Evolutionary conservation across 2,113 vertebrate genomes (phyloP), one percentile per base, ranked within the genome.

Genomic region (Eurypyga helias): DNA sequence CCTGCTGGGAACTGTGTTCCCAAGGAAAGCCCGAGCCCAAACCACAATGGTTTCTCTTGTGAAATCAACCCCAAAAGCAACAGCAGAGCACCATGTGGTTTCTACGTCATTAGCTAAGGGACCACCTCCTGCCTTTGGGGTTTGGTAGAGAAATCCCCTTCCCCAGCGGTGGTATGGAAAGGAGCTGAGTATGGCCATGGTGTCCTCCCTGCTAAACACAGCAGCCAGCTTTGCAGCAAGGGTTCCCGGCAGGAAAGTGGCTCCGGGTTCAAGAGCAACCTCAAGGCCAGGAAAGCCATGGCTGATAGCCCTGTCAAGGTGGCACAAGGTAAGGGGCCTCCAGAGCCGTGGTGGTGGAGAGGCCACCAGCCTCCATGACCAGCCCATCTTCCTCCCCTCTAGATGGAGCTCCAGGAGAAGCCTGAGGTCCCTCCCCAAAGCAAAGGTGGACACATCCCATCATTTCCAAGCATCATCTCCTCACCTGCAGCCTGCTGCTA

Each of bases 351-450:
- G 71, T 69, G 65, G 34, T 7, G 15, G n/a, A 55, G 18, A 83
- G 62, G 82, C 36, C 85, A 89, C 52, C 73, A 78, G 29, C 6
- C 67, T 62, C 52, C 38, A 16, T 0, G 2, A 25, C 49, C 41
- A 73, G 54, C 34, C 93, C 70, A 62, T 26, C 62, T 38, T 89
- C 91, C 55, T 93, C 7, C 69, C 82, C 87, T 85, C 84, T 77
- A 93, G 82, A 77, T 65, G 84, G 92, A 96, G 87, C 93, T 93
- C 81, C 94, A 91, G 89, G 72, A 93, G 78, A 95, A 95, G 77
- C 52, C 77, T 79, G 65, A 91, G 34, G 28, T 79, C 18, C 20
- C 17, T 46, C 49, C 57, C 29, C 13, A 10, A 17, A 54, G 21
- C 0, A 1, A 58, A 65, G 41, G n/a, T 1, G 4, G 81, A 31